Conservation (phyloP, 2,888 invertebrate species). For the Lithophane socia region DNA sequence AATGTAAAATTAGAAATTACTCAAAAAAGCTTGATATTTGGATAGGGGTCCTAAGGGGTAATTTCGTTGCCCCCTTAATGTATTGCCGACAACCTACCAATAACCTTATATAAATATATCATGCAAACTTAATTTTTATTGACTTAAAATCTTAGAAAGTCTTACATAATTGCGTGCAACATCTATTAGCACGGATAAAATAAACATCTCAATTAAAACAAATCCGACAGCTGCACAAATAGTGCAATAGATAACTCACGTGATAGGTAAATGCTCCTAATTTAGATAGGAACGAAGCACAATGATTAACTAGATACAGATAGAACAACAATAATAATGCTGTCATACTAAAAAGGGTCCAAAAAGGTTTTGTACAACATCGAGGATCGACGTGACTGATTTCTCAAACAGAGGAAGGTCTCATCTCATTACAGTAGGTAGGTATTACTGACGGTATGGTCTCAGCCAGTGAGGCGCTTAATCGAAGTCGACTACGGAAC, state of each 20-base stretch:
- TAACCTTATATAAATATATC: too few species aligned
- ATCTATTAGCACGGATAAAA: not conserved
- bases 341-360: constrained; percentile 50
- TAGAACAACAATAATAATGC: constrained; percentile 46
- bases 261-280: not conserved
- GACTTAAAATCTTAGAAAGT: not conserved
- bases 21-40: too few species aligned
- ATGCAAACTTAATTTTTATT: not conserved
- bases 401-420: constrained; percentile 52
- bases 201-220: not conserved
- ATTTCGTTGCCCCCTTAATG: too few species aligned
- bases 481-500: constrained; percentile 34
- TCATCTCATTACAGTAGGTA: constrained; percentile 51
- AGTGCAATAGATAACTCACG: not conserved
- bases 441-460: constrained; percentile 19
- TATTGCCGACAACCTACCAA: too few species aligned
- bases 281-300: not conserved
- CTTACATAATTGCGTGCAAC: not conserved
- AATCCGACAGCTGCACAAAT: not conserved
- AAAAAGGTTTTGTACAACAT: constrained; percentile 51
- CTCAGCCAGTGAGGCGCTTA: constrained; percentile 37
- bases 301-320: constrained; percentile 27
- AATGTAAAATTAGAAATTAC: too few species aligned
- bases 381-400: constrained; percentile 60
- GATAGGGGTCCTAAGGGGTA: too few species aligned